A percentile compares a stretch with the other conserved stretches of the same genome.
phyloP scores from a whole-genome alignment of 2,888 invertebrate genomes.

The Tenthredo notha region DNA sequence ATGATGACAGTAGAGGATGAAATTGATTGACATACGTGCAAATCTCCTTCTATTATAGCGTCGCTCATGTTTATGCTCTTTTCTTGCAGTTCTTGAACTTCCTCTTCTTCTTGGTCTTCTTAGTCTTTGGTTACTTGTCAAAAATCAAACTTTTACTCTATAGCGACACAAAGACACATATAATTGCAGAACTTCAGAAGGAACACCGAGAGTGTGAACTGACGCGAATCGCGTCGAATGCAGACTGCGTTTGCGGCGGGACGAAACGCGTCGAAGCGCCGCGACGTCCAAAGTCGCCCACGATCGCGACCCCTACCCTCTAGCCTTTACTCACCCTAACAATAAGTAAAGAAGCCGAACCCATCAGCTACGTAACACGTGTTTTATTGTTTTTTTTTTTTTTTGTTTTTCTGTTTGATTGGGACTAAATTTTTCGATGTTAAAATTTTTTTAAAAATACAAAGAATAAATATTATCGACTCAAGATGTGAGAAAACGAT shows the following conservation, averaged over 20 bases:
- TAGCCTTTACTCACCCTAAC: conserved; percentile 15
- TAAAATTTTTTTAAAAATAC: not conserved
- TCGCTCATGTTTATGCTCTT: conserved; percentile 20
- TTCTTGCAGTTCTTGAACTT: not conserved
- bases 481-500: not conserved
- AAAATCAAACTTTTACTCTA: not conserved
- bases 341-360: conserved; percentile 44
- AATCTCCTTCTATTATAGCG: conserved; percentile 9
- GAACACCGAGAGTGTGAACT: conserved; percentile 17
- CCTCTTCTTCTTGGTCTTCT: not conserved
- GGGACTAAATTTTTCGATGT: not conserved
- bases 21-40: conserved; percentile 34
- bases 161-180: not conserved
- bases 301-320: conserved; percentile 34
- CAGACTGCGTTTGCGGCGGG: conserved; percentile 49
- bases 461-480: not conserved
- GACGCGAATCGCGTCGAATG: conserved; percentile 38
- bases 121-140: not conserved
- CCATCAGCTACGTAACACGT: not conserved
- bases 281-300: conserved; percentile 43
- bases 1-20: not conserved
- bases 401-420: not conserved
- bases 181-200: not conserved
- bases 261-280: conserved; percentile 44
- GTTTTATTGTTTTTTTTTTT: not conserved